Conservation (phyloP, 2,113 vertebrate genomes). For the Varanus komodoensis region DNA sequence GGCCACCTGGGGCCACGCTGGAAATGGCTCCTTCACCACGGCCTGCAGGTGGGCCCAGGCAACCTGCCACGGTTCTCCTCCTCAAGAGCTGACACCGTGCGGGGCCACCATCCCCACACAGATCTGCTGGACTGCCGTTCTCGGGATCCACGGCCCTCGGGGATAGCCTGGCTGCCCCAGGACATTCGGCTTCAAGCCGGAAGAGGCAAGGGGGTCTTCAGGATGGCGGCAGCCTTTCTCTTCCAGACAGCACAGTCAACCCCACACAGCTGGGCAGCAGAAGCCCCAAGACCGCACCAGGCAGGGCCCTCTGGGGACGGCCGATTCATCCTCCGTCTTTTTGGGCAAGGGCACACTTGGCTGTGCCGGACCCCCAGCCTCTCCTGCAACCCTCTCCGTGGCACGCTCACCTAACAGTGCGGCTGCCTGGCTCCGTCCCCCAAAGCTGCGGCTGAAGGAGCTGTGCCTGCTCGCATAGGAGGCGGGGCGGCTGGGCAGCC, state of each 20-base stretch:
- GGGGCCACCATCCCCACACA: too few species aligned
- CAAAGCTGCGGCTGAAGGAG: constrained; percentile 99
- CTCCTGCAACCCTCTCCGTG: constrained; percentile 36
- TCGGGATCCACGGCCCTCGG: too few species aligned
- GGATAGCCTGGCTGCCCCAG: neutral
- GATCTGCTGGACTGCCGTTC: too few species aligned
- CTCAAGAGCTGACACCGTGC: neutral
- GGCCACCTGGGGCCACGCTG: neutral
- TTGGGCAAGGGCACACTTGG: neutral
- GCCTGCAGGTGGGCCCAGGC: neutral
- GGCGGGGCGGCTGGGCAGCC: constrained; percentile 95
- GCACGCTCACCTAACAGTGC: constrained; percentile 92
- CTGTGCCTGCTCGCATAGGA: constrained; percentile 99
- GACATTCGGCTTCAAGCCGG: neutral
- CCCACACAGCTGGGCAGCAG: too few species aligned
- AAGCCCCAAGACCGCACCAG: too few species aligned
- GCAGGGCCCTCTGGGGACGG: too few species aligned
- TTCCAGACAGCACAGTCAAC: neutral
- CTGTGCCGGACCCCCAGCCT: too few species aligned
- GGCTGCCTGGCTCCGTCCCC: constrained; percentile 97
- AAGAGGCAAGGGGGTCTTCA: neutral
- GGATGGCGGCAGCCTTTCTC: too few species aligned
- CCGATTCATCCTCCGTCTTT: accelerated
- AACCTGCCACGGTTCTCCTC: neutral
- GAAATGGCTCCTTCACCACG: neutral